Base-by-base conservation (phyloP, 1,140 invertebrate species). In the Cydia fagiglandana region DNA sequence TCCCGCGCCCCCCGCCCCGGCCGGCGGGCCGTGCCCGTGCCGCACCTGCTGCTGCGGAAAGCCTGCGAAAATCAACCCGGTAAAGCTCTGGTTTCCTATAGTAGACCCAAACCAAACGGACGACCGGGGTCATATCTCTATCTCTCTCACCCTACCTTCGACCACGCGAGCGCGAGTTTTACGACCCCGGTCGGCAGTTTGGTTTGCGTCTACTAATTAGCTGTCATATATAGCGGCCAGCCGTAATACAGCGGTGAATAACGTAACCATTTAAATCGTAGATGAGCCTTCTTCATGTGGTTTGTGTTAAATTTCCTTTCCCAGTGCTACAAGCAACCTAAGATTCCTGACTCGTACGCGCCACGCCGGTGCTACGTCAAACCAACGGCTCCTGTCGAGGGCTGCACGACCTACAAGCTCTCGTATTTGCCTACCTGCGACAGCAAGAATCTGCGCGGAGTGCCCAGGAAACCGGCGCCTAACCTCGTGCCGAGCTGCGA, bases 401-500 rank as follows among this genome's bases (percentile, higher is more conserved):
- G 77, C 0, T 89, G 87, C 73, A 94, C 94, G n/a, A 94, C 94
- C 0, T 94, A 95, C 84, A 92, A 92, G 53, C 56, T 92, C 78
- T 93, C 91, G 0, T 93, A 90, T 64, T 81, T 94, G 73, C 94
- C 94, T 0, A 88, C 91, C 0, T 91, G 94, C 28, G 86, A 90
- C 0, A 91, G 89, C 74, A 87, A 88, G 78, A 89, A 91, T 50
- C 83, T 93, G 41, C 84, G 94, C 0, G 89, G 87, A 0, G 87
- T 86, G 13, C 79, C 83, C 2, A 86, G 91, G 73, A 90, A 88
- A 74, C 94, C 93, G 0, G 75, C 84, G 0, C 88, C 92, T 0
- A 93, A 92, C 34, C 84, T 94, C 34, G 86, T 88, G 61, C 94
- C 93, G 70, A 93, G 94, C 30, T 88, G 89, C 38, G 93, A 91